phyloP scores from a whole-genome alignment of 2,113 vertebrate genomes.

The Campylomormyrus numenius region DNA sequence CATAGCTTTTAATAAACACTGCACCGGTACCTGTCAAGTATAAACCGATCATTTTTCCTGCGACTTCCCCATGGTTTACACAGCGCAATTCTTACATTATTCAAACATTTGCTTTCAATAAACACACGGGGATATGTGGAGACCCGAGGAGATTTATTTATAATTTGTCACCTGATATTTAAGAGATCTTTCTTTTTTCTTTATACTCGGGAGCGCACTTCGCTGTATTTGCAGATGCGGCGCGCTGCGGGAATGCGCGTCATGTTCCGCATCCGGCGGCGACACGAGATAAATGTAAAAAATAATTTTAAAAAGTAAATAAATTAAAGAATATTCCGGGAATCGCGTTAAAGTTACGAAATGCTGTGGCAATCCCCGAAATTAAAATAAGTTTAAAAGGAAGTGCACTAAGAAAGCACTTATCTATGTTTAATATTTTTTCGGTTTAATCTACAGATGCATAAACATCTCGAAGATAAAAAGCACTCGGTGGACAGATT shows the following conservation, averaged over 20 bases:
- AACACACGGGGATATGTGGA: slow-evolving; percentile 41
- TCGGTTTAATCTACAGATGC: slow-evolving; percentile 58
- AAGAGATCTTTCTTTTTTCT: slow-evolving; percentile 28
- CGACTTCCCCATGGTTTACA: slow-evolving; percentile 42
- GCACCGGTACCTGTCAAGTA: slow-evolving; percentile 44
- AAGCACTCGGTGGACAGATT: slow-evolving; percentile 62
- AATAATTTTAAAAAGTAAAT: not conserved
- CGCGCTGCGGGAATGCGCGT: not conserved
- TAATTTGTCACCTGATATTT: slow-evolving; percentile 48
- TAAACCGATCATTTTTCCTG: slow-evolving; percentile 35
- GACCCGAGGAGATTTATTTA: slow-evolving; percentile 39
- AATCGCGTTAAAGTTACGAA: slow-evolving; percentile 22
- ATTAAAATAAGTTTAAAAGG: slow-evolving; percentile 33
- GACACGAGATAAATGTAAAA: not conserved
- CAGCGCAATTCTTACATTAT: slow-evolving; percentile 45
- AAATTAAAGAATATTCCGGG: not conserved
- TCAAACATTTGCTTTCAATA: slow-evolving; percentile 46
- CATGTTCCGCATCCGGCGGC: not conserved
- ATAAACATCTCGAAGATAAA: slow-evolving; percentile 69
- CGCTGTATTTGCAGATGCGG: not conserved
- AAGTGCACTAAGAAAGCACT: slow-evolving; percentile 39
- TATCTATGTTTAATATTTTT: slow-evolving; percentile 60
- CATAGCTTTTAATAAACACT: slow-evolving; percentile 42
- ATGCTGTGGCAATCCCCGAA: slow-evolving; percentile 25
- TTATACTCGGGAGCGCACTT: not conserved